A percentile compares a stretch with the other conserved stretches of the same genome.
phyloP scores from a whole-genome alignment of 2,888 invertebrate species.

The Plagodis dolabraria region DNA sequence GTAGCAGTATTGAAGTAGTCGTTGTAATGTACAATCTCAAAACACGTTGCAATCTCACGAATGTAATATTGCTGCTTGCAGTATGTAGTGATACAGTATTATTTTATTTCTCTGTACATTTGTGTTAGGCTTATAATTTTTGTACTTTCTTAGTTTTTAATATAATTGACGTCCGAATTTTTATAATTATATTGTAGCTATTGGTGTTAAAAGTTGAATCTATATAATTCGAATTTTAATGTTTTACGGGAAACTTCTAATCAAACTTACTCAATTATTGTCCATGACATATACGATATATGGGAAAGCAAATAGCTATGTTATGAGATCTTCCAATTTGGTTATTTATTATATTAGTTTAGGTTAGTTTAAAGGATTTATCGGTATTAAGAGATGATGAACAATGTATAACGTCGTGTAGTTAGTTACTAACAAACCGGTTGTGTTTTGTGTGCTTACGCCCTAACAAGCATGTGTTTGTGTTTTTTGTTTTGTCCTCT shows the following conservation, averaged over 20 bases:
- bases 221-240: constrained; percentile 27
- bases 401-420: constrained; percentile 75
- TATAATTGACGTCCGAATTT: constrained; percentile 55
- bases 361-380: constrained; percentile 69
- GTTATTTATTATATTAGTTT: constrained; percentile 74
- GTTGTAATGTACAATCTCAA: constrained; percentile 34
- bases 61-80: constrained; percentile 66
- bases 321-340: constrained; percentile 75
- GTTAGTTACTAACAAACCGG: constrained; percentile 81
- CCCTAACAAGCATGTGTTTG: constrained; percentile 83
- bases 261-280: constrained; percentile 21
- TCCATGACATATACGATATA: constrained; percentile 30
- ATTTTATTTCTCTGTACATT: constrained; percentile 80
- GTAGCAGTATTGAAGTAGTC: constrained; percentile 37
- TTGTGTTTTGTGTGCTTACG: constrained; percentile 83
- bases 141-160: constrained; percentile 66
- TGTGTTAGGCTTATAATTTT: constrained; percentile 71
- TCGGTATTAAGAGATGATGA: constrained; percentile 72
- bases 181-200: constrained; percentile 26
- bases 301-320: constrained; percentile 48
- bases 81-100: constrained; percentile 77
- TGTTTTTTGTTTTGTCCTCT: constrained; percentile 57
- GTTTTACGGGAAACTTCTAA: constrained; percentile 11
- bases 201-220: constrained; percentile 27
- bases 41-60: constrained; percentile 51